Evolutionary conservation across 1,140 invertebrate species (phyloP).

Genomic region (Lasioglossum albipes): DNA sequence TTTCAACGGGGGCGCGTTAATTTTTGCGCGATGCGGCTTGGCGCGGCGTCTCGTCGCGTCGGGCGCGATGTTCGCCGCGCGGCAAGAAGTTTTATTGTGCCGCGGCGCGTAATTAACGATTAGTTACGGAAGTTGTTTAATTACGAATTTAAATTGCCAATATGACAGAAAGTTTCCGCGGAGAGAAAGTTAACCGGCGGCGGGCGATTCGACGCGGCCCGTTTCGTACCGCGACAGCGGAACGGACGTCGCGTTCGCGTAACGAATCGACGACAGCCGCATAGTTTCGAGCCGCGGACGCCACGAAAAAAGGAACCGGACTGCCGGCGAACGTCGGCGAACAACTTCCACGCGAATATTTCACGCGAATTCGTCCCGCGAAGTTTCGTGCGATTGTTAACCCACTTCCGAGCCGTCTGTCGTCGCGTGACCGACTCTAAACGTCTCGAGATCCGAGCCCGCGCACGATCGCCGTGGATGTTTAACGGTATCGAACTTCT

Average conservation of each 20-base stretch:
- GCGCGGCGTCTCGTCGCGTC: not conserved
- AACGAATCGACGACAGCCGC: not conserved
- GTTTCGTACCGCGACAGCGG: not conserved
- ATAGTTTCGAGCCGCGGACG: constrained; percentile 25
- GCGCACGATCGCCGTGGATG: too few species aligned
- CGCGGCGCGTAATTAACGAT: constrained; percentile 43
- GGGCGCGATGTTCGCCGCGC: not conserved
- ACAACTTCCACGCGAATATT: constrained; percentile 39
- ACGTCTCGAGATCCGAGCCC: not conserved
- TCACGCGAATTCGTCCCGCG: constrained; percentile 47
- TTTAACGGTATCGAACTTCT: not conserved
- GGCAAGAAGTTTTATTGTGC: constrained; percentile 35
- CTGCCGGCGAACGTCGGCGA: not conserved
- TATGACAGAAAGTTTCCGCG: constrained; percentile 29
- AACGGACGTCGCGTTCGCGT: not conserved
- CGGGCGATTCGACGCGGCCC: constrained; percentile 14
- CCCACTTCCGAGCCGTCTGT: not conserved
- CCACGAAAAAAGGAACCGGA: not conserved
- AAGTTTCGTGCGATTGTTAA: constrained; percentile 28
- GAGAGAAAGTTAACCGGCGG: constrained; percentile 24
- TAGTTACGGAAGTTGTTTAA: constrained; percentile 43
- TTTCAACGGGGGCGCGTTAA: constrained; percentile 15
- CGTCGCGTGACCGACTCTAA: constrained; percentile 8
- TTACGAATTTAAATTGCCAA: constrained; percentile 48
- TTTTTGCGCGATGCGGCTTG: constrained; percentile 14